Evolutionary conservation across 2,888 invertebrate genomes (phyloP), one percentile per base, ranked within the genome.

Genomic region (Caenorhabditis angaria): DNA sequence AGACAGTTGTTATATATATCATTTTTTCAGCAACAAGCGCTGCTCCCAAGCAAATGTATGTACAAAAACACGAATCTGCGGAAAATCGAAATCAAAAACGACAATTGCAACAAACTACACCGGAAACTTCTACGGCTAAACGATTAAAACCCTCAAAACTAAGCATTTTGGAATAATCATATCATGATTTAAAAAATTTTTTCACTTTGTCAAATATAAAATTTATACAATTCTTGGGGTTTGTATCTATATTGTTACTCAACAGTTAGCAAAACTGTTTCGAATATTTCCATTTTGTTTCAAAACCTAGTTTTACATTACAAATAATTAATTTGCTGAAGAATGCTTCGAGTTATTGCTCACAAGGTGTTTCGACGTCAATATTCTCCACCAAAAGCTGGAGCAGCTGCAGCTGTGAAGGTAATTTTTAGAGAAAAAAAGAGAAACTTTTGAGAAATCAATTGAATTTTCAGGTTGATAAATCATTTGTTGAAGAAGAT

Each of bases 401-500:
- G 62, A 1, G 69, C 65, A 1, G 68, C 61, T 3, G 69, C 53
- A 2, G 66, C 59, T 6, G 70, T 70, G 10, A 70, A 70, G 59
- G 61, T 70, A 25, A n/a, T n/a, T n/a, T n/a, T n/a, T n/a, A n/a
- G n/a, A n/a, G n/a, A n/a, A n/a, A n/a, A n/a, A n/a, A n/a, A n/a
- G n/a, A n/a, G n/a, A n/a, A n/a, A n/a, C n/a, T n/a, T n/a, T n/a
- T n/a, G n/a, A n/a, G n/a, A n/a, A n/a, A n/a, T n/a, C n/a, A n/a
- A n/a, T n/a, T 58, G 47, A n/a, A 56, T 24, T 24, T 69, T 76
- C 6, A 84, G 56, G 76, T 82, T 47, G 85, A 87, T 61, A 84
- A 86, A 58, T 65, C 78, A 1, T 84, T 81, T 62, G 80, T 87
- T 4, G 86, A 87, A 6, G 68, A 71, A 10, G 83, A 87, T 61